A percentile compares a stretch with the other conserved stretches of the same genome.
These are phyloP conservation scores for Synanthedon vespiformis DNA, from an alignment of 2,888 invertebrate genomes.

Conservation along the genomic window DNA sequence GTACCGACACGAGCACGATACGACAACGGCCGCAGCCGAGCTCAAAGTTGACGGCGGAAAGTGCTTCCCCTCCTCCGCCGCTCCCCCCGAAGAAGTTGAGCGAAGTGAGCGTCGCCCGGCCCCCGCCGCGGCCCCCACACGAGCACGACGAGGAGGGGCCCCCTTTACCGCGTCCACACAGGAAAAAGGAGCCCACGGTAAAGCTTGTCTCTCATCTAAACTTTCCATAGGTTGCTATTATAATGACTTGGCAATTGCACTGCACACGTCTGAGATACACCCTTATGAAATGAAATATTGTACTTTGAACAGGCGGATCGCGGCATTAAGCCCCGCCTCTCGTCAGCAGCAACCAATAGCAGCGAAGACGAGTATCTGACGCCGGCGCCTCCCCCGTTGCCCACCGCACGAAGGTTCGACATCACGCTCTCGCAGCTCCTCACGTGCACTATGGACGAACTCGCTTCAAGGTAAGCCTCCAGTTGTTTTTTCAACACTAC, in stretches of 20 bases:
- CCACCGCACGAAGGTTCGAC: constrained; percentile 72
- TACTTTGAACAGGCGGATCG: constrained; percentile 41
- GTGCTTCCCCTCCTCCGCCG: constrained; percentile 76
- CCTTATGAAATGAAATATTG: background rate
- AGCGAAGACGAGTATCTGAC: constrained; percentile 79
- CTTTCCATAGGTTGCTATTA: too few species aligned
- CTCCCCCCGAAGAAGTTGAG: constrained; percentile 67
- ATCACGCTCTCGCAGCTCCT: constrained; percentile 87
- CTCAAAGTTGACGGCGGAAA: constrained; percentile 30
- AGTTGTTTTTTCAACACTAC: too few species aligned
- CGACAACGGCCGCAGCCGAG: constrained; percentile 38
- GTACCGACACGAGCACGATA: constrained; percentile 36
- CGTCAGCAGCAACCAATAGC: constrained; percentile 61
- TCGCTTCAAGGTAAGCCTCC: constrained; percentile 72
- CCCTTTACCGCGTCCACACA: constrained; percentile 46
- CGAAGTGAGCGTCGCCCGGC: constrained; percentile 33
- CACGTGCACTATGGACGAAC: constrained; percentile 83
- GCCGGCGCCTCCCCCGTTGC: constrained; percentile 69
- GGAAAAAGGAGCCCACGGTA: constrained; percentile 48
- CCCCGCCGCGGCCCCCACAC: constrained; percentile 77
- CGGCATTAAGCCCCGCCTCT: constrained; percentile 51
- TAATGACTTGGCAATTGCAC: too few species aligned
- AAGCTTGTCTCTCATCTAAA: too few species aligned
- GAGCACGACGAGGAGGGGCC: constrained; percentile 46
- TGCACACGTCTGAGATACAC: too few species aligned